phyloP scores from a whole-genome alignment of 1,140 invertebrate species.

The Drosophila parvula region DNA sequence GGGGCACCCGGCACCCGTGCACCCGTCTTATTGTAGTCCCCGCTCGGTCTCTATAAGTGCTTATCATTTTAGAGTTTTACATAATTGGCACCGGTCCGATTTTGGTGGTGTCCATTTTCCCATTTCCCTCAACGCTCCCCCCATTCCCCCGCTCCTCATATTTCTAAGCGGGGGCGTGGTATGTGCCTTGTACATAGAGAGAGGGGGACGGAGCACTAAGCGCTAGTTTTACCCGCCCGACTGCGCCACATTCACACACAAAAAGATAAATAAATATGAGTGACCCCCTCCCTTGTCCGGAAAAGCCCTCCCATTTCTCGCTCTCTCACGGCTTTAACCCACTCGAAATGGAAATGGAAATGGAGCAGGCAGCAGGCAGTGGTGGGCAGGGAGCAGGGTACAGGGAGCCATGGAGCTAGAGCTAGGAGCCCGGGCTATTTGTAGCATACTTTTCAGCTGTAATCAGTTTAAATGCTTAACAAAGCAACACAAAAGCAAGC shows the following conservation, averaged over 20 bases:
- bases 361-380: background rate
- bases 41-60: constrained; percentile 44
- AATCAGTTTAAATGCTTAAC: constrained; percentile 82
- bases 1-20: background rate
- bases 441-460: constrained; percentile 80
- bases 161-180: constrained; percentile 68
- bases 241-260: constrained; percentile 67
- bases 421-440: constrained; percentile 32
- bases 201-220: constrained; percentile 21
- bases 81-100: constrained; percentile 60
- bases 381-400: background rate
- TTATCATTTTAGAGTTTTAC: constrained; percentile 81
- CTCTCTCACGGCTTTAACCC: constrained; percentile 15
- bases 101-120: constrained; percentile 18
- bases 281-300: constrained; percentile 40
- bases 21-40: constrained; percentile 15
- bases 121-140: constrained; percentile 3
- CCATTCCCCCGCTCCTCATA: constrained; percentile 4
- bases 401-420: background rate
- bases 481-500: constrained; percentile 61
- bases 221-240: constrained; percentile 61
- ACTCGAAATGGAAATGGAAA: constrained; percentile 7
- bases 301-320: constrained; percentile 1
- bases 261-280: constrained; percentile 81
- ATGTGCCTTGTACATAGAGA: constrained; percentile 47